These are phyloP conservation scores for Acleris holmiana DNA, from an alignment of 2,888 invertebrate species.

Conservation along the genomic window DNA sequence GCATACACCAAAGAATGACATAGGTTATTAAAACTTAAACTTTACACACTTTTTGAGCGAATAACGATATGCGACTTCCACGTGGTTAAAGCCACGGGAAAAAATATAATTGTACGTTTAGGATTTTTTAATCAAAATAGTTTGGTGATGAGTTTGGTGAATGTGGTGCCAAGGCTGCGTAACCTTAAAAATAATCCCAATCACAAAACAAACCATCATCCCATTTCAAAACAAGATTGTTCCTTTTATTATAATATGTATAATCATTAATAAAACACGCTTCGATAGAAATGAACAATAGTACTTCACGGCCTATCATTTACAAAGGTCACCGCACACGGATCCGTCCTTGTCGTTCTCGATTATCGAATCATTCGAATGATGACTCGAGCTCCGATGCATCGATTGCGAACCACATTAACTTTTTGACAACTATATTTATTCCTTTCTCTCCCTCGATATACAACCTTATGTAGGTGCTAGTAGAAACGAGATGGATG, in stretches of 20 bases:
- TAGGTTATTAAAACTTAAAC: too few relatives aligned
- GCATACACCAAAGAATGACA: too few relatives aligned
- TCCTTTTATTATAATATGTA: conserved; percentile 27
- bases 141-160: too few relatives aligned
- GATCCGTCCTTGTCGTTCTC: conserved; percentile 63
- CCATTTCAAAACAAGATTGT: conserved; percentile 16
- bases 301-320: conserved; percentile 50
- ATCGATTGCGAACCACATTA: conserved; percentile 48
- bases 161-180: too few relatives aligned
- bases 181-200: background rate
- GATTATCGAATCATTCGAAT: conserved; percentile 73
- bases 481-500: conserved; percentile 37
- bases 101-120: too few relatives aligned
- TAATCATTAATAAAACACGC: conserved; percentile 36
- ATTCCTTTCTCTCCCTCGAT: conserved; percentile 8
- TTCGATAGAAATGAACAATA: conserved; percentile 47
- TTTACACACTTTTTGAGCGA: too few relatives aligned
- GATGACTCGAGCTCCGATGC: conserved; percentile 51
- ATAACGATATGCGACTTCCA: too few relatives aligned
- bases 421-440: conserved; percentile 50
- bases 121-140: too few relatives aligned
- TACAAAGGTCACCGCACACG: conserved; percentile 65
- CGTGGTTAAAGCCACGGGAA: too few relatives aligned
- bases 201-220: background rate
- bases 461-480: conserved; percentile 20